Evolutionary conservation across 2,113 vertebrate species (phyloP), one percentile per base, ranked within the genome.

Genomic region (Strigops habroptila): DNA sequence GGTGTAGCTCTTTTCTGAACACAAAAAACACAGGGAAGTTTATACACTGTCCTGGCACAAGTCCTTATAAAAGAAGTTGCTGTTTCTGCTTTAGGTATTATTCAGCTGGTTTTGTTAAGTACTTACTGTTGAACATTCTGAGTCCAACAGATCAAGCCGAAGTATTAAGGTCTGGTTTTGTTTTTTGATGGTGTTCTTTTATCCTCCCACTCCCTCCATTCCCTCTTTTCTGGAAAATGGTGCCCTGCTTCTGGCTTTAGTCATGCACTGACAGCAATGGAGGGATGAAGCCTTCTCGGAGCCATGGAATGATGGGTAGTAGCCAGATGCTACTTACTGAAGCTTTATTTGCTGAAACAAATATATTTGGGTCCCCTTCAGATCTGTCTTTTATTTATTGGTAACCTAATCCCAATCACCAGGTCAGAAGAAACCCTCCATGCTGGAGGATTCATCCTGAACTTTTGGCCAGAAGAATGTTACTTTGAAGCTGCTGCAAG

Each of bases 231-330:
- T 43, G 44, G 43, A 10, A 77, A 12, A 10, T n/a, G 12, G 19
- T 87, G n/a, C 24, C 21, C 39, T 27, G 23, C 30, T 81, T 52
- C 70, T 78, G 68, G 18, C 25, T 82, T 41, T n/a, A 4, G 41
- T 86, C 11, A 15, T 22, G 39, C 30, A 8, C 53, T 30, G 14
- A 17, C 37, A 81, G 77, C 68, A 49, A 3, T 12, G 24, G 19
- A 48, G 19, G 0, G 0, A 18, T 13, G 55, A 37, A 53, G 3
- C 41, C 14, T 65, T 69, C 37, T 11, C 27, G 33, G 93, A 62
- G 41, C 35, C 24, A 30, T 2, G 4, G 21, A 75, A 70, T 1
- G 0, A 37, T 24, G 55, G 6, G 3, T 35, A 7, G 4, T 23
- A 41, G 23, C 12, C 25, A 78, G 35, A 79, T 60, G 9, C 18